Evolutionary conservation across 2,113 vertebrate species (phyloP), one percentile per base, ranked within the genome.

Genomic region (Dicrurus megarhynchus): DNA sequence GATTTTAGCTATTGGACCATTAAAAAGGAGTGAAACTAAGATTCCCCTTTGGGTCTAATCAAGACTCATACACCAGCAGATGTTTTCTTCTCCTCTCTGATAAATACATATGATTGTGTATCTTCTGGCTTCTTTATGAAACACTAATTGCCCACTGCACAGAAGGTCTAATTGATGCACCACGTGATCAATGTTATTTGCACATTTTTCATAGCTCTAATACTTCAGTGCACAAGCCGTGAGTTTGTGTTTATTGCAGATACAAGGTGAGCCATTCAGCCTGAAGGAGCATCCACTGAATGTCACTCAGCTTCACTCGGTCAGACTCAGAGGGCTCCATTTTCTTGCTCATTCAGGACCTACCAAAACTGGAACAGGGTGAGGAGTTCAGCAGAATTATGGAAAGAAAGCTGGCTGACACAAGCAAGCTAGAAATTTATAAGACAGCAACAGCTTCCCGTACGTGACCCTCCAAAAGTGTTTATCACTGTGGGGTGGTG

Each of bases 21-120:
- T 96, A 60, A 46, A 71, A 86, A 84, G 50, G 53, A 94, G 73
- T 68, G 76, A 95, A 89, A 90, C 41, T 35, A 87, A 83, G 65
- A 89, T 56, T 83, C 68, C 91, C 85, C 82, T 95, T 88, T 76
- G 80, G 68, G 84, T 83, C 87, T 93, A 90, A 95, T 90, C 84
- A 94, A 92, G 76, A 74, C 63, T 84, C 30, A 30, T 22, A 89
- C 30, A 50, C 22, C 68, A 91, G 83, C 89, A 91, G 84, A 90
- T 81, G 83, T 55, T 95, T 88, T 84, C 47, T 73, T 16, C 44
- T 79, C 16, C 86, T 95, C 77, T 84, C 61, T 82, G 57, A 90
- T 65, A 92, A 95, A 90, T 88, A 86, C 23, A 70, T 37, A 56
- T 22, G 44, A 84, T 61, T 85, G 9, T 39, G 49, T 68, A 90